A percentile compares a stretch with the other conserved stretches of the same genome.
Conservation (phyloP, 2,113 vertebrate genomes). For the Nymphicus hollandicus region DNA sequence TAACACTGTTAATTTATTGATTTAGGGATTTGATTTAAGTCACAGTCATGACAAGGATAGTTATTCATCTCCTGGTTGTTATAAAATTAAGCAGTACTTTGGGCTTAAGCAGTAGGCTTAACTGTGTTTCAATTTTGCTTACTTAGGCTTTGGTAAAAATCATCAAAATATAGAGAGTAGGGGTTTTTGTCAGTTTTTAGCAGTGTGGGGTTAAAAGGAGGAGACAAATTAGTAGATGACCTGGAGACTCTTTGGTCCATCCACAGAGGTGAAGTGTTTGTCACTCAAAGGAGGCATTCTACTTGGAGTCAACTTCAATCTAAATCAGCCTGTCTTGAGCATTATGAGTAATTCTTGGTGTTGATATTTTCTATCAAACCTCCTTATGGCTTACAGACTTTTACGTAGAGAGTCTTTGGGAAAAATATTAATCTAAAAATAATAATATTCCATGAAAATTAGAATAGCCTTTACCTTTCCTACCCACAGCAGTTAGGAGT, state of each 20-base stretch:
- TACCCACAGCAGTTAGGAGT: not conserved
- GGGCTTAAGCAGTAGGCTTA: not conserved
- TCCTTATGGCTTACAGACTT: not conserved
- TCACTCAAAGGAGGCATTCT: not conserved
- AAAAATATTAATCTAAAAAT: not conserved
- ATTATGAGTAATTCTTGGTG: not conserved
- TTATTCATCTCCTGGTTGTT: not conserved
- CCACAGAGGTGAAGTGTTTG: not conserved
- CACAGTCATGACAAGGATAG: not conserved
- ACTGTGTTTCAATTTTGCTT: not conserved
- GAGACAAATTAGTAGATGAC: not conserved
- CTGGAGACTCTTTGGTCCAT: not conserved
- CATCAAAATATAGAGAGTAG: not conserved
- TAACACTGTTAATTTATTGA: not conserved
- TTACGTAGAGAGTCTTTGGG: not conserved
- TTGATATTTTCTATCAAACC: not conserved
- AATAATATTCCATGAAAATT: not conserved
- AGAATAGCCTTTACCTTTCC: not conserved
- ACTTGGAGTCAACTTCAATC: not conserved
- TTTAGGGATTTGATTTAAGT: not conserved
- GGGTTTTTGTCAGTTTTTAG: fast-evolving
- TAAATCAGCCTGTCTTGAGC: not conserved
- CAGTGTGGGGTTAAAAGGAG: not conserved
- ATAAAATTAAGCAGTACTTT: not conserved
- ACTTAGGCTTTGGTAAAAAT: not conserved